These are phyloP conservation scores for Brachyrhaphis roseni DNA, from an alignment of 2,797 vertebrate species.

Conservation along the genomic window DNA sequence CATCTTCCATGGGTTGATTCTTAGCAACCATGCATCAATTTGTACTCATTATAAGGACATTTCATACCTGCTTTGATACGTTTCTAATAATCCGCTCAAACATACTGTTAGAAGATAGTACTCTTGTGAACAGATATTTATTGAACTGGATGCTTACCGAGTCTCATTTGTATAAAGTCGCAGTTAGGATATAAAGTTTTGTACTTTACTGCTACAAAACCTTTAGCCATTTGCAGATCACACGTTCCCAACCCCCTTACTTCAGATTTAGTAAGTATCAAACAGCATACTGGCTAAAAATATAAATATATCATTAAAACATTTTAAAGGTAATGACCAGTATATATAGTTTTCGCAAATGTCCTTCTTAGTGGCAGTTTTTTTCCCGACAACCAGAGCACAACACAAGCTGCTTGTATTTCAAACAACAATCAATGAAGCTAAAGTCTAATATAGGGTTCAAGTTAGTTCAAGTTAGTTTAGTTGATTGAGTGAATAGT, in stretches of 20 bases:
- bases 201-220: background rate
- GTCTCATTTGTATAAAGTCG: background rate
- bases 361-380: too few species aligned
- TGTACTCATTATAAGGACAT: background rate
- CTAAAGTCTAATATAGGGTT: too few species aligned
- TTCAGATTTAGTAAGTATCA: background rate
- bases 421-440: too few species aligned
- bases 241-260: background rate
- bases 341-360: too few species aligned
- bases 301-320: background rate
- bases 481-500: too few species aligned
- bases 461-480: too few species aligned
- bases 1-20: background rate
- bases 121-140: too few species aligned
- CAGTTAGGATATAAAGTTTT: background rate
- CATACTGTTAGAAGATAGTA: background rate
- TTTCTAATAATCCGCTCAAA: background rate
- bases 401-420: too few species aligned
- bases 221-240: background rate
- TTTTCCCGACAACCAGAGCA: too few species aligned
- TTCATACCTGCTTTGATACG: background rate
- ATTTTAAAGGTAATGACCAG: too few species aligned
- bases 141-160: background rate
- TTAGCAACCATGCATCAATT: background rate
- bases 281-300: background rate